Percentiles rank a stretch among this genome's conserved stretches.
phyloP scores from a whole-genome alignment of 2,797 vertebrate species.

The Babyrousa celebensis region DNA sequence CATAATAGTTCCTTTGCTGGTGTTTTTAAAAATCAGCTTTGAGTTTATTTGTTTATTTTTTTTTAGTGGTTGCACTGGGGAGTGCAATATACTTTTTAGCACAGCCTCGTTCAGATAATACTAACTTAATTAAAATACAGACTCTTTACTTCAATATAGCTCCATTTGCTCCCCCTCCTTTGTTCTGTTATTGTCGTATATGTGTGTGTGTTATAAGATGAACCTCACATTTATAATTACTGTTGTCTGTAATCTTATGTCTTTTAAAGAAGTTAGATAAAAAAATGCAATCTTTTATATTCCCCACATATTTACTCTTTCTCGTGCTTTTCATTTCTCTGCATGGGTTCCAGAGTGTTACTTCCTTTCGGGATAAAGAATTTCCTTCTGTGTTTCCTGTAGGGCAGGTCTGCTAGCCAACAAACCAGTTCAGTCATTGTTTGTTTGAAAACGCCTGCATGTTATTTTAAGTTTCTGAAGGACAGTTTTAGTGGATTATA shows the following conservation, averaged over 20 bases:
- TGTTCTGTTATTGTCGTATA: neutral
- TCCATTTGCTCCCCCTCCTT: neutral
- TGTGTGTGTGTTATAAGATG: neutral
- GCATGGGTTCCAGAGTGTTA: neutral
- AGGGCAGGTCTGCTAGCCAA: neutral
- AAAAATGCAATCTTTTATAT: neutral
- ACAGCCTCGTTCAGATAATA: neutral
- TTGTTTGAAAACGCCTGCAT: neutral
- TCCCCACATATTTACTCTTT: neutral
- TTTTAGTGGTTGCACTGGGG: neutral
- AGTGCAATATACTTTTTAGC: conserved; percentile 4
- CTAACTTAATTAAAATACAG: neutral
- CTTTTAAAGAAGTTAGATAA: neutral
- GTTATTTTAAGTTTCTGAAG: neutral
- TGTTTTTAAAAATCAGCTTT: neutral
- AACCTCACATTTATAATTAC: neutral
- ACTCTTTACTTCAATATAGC: neutral
- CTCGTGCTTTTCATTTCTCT: neutral
- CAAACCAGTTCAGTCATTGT: neutral
- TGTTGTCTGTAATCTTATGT: neutral
- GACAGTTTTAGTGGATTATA: neutral
- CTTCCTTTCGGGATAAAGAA: neutral
- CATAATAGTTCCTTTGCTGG: neutral
- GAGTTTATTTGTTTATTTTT: neutral
- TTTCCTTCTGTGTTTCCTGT: neutral